phyloP scores from a whole-genome alignment of 2,888 invertebrate species.

The Enchytraeus crypticus region DNA sequence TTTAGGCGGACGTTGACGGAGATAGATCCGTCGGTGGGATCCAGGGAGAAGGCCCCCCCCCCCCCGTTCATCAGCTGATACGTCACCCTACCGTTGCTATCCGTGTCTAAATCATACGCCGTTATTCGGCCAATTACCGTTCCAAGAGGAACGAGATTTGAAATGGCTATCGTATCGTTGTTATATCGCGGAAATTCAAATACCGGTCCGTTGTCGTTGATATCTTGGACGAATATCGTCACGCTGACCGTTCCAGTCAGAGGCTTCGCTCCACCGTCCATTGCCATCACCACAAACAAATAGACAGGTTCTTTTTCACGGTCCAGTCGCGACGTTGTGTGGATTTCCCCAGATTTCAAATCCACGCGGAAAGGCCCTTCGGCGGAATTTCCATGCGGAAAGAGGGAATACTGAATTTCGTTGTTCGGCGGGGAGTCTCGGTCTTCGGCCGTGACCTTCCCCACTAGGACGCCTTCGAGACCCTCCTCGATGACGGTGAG shows the following conservation, averaged over 20 bases:
- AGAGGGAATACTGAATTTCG: not conserved
- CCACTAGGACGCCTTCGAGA: slow-evolving; percentile 39
- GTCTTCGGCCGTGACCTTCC: slow-evolving; percentile 21
- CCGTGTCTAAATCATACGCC: slow-evolving; percentile 18
- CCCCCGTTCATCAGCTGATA: slow-evolving; percentile 4
- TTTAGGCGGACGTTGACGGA: slow-evolving; percentile 5
- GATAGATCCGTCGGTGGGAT: not conserved
- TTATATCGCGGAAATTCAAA: slow-evolving; percentile 14
- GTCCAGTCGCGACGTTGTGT: slow-evolving; percentile 14
- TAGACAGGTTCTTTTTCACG: slow-evolving; percentile 17
- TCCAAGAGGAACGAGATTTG: slow-evolving; percentile 14
- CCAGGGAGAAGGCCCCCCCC: slow-evolving; percentile 5
- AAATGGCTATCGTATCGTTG: slow-evolving; percentile 18
- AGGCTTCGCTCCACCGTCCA: slow-evolving; percentile 2
- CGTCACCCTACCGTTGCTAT: slow-evolving; percentile 15
- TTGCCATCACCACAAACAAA: slow-evolving; percentile 16
- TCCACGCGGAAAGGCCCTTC: slow-evolving; percentile 11
- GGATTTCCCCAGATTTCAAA: slow-evolving; percentile 14
- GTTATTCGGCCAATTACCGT: slow-evolving; percentile 12
- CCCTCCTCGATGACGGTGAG: slow-evolving; percentile 25
- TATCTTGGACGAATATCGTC: slow-evolving; percentile 23
- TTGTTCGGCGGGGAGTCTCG: slow-evolving; percentile 8
- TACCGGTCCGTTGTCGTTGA: slow-evolving; percentile 20
- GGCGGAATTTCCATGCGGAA: not conserved
- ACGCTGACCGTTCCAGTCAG: slow-evolving; percentile 19